A percentile compares a stretch with the other conserved stretches of the same genome.
These are phyloP conservation scores for Ophioninae sp. DNA, from an alignment of 2,888 invertebrate species.

Conservation along the genomic window DNA sequence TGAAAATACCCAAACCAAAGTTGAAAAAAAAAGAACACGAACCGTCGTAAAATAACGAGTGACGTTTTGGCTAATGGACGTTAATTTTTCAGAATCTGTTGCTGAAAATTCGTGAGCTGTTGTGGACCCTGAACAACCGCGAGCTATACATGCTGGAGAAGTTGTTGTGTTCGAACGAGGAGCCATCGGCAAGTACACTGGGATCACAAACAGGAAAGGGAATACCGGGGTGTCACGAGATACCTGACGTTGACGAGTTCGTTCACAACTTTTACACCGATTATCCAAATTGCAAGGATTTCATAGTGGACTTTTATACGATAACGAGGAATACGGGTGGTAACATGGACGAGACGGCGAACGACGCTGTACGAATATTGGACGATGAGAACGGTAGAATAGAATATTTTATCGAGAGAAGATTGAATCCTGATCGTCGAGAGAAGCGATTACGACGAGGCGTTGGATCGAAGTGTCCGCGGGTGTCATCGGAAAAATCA, in stretches of 20 bases:
- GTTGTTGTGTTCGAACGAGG: conserved; percentile 94
- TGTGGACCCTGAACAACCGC: conserved; percentile 92
- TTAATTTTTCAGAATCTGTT: conserved; percentile 86
- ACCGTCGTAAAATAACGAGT: no score
- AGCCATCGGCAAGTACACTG: conserved; percentile 79
- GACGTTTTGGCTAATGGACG: no score
- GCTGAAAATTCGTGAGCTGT: conserved; percentile 94
- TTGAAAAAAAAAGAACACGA: no score
- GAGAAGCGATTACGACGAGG: conserved; percentile 46
- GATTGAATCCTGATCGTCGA: conserved; percentile 52
- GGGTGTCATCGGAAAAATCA: conserved; percentile 2
- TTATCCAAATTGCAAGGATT: conserved; percentile 86
- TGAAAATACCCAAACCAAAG: no score
- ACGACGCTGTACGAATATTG: conserved; percentile 76
- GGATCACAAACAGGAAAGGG: conserved; percentile 68
- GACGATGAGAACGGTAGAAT: conserved; percentile 66
- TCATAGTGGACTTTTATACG: conserved; percentile 82
- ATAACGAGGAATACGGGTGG: conserved; percentile 77
- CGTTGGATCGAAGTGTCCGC: conserved; percentile 11
- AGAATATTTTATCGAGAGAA: conserved; percentile 58
- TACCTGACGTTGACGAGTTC: conserved; percentile 85
- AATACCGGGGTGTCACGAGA: conserved; percentile 70
- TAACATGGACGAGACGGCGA: conserved; percentile 79
- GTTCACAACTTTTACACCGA: conserved; percentile 88
- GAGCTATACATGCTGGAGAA: conserved; percentile 94